These are phyloP conservation scores for Amphiprion percula DNA, from an alignment of 2,113 vertebrate genomes.

Conservation along the genomic window DNA sequence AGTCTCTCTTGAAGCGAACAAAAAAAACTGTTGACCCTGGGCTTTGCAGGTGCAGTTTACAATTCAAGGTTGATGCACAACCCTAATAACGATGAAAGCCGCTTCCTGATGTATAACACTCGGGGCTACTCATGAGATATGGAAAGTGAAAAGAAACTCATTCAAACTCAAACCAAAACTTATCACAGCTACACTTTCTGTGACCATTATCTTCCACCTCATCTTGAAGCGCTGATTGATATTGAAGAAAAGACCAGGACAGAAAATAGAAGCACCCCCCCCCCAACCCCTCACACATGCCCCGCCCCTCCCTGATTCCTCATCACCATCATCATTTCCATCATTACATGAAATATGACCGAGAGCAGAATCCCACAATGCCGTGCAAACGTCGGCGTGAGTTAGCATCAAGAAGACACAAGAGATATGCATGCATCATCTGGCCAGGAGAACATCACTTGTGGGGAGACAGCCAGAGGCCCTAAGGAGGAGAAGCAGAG, in stretches of 20 bases:
- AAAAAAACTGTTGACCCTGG: neutral
- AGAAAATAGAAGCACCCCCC: slow-evolving; percentile 76
- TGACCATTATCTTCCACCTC: slow-evolving; percentile 64
- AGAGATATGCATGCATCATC: slow-evolving; percentile 85
- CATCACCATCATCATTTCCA: slow-evolving; percentile 85
- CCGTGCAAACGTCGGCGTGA: slow-evolving; percentile 80
- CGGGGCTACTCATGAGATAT: neutral
- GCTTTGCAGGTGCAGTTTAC: slow-evolving; percentile 13
- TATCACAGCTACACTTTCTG: slow-evolving; percentile 38
- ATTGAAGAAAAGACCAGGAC: slow-evolving; percentile 77
- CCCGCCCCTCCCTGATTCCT: slow-evolving; percentile 64
- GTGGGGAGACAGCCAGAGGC: slow-evolving; percentile 85
- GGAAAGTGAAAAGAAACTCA: slow-evolving; percentile 11
- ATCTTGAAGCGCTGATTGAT: slow-evolving; percentile 76
- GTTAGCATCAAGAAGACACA: slow-evolving; percentile 86
- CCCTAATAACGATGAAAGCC: slow-evolving; percentile 1
- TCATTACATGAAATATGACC: slow-evolving; percentile 86
- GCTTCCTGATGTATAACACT: neutral
- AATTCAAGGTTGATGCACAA: slow-evolving; percentile 13
- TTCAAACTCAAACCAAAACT: slow-evolving; percentile 50
- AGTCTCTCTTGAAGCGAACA: slow-evolving; percentile 1
- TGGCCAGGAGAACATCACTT: slow-evolving; percentile 87
- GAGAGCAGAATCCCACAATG: slow-evolving; percentile 86
- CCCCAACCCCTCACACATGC: neutral
- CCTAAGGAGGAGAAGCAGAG: slow-evolving; percentile 64